Percentiles rank a stretch among this genome's conserved stretches.
Conservation (phyloP, 2,113 vertebrate genomes). For the Microtus pennsylvanicus region DNA sequence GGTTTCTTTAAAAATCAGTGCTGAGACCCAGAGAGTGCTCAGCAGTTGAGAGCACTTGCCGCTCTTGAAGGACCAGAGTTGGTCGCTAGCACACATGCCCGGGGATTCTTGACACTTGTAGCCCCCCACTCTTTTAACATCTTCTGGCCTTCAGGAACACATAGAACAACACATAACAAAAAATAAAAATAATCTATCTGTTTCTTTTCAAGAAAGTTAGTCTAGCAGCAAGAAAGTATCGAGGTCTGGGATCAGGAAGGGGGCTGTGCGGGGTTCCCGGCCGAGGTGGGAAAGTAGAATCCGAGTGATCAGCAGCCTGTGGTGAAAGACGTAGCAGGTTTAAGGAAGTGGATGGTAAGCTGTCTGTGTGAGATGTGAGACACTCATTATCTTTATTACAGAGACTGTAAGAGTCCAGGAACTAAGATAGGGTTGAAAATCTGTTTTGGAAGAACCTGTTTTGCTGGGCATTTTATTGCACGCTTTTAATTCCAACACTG, state of each 20-base stretch:
- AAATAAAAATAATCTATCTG: background rate
- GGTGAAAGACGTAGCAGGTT: background rate
- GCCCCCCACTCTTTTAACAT: background rate
- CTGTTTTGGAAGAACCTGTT: background rate
- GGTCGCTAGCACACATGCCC: background rate
- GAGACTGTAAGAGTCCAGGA: background rate
- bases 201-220: background rate
- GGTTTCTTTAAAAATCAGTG: background rate
- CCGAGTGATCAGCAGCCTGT: background rate
- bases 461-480: background rate
- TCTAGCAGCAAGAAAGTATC: background rate
- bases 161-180: background rate
- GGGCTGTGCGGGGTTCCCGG: background rate
- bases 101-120: background rate
- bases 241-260: background rate
- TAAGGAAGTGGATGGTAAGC: conserved; percentile 19
- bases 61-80: background rate
- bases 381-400: background rate
- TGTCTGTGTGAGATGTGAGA: background rate
- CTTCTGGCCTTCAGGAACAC: background rate
- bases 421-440: background rate
- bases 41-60: background rate
- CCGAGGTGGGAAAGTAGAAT: background rate
- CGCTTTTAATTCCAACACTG: background rate
- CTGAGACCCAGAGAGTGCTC: conserved; percentile 18